Base-by-base conservation (phyloP, 2,797 vertebrate species). In the Hipposideros larvatus region DNA sequence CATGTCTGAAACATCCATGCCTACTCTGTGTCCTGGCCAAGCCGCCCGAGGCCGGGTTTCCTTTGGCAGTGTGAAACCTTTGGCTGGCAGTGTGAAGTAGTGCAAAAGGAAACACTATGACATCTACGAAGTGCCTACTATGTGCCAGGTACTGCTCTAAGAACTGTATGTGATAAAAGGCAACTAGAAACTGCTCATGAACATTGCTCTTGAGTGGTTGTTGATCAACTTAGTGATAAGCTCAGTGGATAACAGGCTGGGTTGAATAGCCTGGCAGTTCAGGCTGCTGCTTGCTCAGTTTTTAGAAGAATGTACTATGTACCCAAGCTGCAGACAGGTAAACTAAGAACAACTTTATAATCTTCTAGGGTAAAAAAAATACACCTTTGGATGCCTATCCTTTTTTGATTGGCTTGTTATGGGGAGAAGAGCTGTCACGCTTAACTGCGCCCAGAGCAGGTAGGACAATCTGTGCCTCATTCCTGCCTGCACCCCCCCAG, bases 381-480 rank as follows among this genome's bases (percentile, higher is more conserved):
- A 21, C 4, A 41, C 2, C 13, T 16, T n/a, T 2, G 2, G 4
- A 41, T 0, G 7, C 11, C 11, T 28, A 1, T 0, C 14, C 11
- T 5, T 4, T 4, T n/a, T 14, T 11, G 7, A 22, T 11, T 13
- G 21, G 3, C 22, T 28, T 18, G 13, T 28, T 0, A 5, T 4
- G 34, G 34, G 22, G n/a, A 28, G 31, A 77, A 34, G 26, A 13
- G n/a, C 46, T 59, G 34, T 21, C 14, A 22, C 3, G 26, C 2
- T 19, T 14, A 21, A 31, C 13, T 59, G 21, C 26, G 16, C 31
- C 41, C 19, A 24, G 8, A 8, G 0, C 8, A 13, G 2, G 57
- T 46, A 66, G 66, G 24, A 22, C 26, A 11, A 59, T 7, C 24
- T 24, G 19, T 63, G 9, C 26, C 57, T 75, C 28, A 11, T 5